phyloP scores from a whole-genome alignment of 2,113 vertebrate species.

The Enhydra lutris region DNA sequence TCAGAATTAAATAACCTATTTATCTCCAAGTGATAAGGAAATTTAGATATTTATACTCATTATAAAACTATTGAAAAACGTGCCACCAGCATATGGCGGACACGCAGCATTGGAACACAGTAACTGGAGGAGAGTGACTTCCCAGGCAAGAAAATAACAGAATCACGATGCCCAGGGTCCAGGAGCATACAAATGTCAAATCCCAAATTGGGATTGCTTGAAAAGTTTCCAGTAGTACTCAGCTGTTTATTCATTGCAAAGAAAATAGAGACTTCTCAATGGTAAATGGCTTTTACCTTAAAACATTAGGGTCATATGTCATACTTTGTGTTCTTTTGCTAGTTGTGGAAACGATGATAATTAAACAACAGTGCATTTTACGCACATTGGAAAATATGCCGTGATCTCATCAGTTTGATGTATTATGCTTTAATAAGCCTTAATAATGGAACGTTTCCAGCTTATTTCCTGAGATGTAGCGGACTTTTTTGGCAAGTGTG shows the following conservation, averaged over 20 bases:
- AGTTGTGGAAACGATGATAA: neutral
- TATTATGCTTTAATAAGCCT: neutral
- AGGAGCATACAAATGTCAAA: neutral
- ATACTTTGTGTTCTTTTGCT: neutral
- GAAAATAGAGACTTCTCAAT: neutral
- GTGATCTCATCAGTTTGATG: neutral
- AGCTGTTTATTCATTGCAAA: neutral
- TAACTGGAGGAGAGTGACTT: neutral
- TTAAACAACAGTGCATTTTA: neutral
- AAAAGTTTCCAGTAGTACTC: neutral
- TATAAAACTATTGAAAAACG: neutral
- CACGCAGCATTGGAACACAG: neutral
- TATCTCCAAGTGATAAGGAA: neutral
- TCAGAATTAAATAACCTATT: neutral
- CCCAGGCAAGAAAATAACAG: neutral
- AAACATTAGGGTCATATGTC: neutral
- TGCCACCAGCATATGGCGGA: neutral
- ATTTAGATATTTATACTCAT: neutral
- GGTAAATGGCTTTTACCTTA: neutral
- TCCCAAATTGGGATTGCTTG: neutral
- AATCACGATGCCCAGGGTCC: neutral
- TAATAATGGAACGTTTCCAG: constrained; percentile 55
- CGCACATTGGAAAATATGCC: neutral
- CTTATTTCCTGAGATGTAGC: constrained; percentile 49
- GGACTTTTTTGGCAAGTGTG: neutral